Conservation (phyloP, 2,797 vertebrate species). For the Anguilla obscura region DNA sequence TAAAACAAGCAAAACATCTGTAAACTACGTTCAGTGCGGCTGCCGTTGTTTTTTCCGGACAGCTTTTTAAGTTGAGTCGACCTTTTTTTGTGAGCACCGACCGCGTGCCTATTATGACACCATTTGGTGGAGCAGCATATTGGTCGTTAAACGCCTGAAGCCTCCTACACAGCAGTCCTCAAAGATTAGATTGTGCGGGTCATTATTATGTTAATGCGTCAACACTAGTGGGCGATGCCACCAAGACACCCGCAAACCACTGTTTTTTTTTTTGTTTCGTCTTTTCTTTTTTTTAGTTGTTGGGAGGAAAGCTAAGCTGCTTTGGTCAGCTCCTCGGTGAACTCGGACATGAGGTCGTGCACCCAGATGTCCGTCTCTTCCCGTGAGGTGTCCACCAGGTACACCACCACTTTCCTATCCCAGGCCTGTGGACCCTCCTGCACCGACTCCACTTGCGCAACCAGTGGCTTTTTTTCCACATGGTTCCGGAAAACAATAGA, state of each 20-base stretch:
- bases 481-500: slow-evolving; percentile 90
- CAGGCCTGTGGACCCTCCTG: slow-evolving; percentile 70
- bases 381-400: slow-evolving; percentile 86
- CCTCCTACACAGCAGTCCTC: not conserved
- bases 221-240: not conserved
- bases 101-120: slow-evolving; percentile 13
- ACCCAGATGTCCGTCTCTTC: slow-evolving; percentile 87
- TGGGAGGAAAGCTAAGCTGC: slow-evolving; percentile 40
- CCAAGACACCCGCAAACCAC: not conserved
- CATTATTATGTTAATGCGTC: not conserved
- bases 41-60: not conserved
- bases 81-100: slow-evolving; percentile 11
- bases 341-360: slow-evolving; percentile 85
- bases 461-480: slow-evolving; percentile 86
- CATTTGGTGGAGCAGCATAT: not conserved
- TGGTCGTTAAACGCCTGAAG: not conserved
- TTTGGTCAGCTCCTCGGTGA: slow-evolving; percentile 64
- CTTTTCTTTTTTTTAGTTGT: not conserved
- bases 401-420: slow-evolving; percentile 79
- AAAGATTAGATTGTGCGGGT: not conserved
- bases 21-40: slow-evolving; percentile 20
- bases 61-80: not conserved
- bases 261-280: not conserved
- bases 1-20: slow-evolving; percentile 30
- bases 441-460: slow-evolving; percentile 82